A percentile compares a stretch with the other conserved stretches of the same genome.
Evolutionary conservation across 2,797 vertebrate genomes (phyloP).

Genomic region (Setipinna tenuifilis): DNA sequence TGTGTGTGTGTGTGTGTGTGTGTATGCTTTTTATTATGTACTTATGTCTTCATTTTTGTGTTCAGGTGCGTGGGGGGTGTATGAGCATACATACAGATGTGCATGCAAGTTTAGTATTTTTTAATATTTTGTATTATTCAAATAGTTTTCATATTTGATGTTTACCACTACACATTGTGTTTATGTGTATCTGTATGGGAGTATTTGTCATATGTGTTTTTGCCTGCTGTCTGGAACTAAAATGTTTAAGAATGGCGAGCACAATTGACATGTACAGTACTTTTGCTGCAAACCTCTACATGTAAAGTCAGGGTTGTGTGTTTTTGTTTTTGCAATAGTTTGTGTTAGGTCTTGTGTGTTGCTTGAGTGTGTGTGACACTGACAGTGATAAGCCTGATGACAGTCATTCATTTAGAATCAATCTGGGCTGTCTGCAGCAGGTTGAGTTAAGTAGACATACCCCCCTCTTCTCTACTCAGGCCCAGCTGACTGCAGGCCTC

Average conservation of each 20-base stretch:
- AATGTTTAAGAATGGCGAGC: too few species aligned
- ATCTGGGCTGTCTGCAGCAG: background rate
- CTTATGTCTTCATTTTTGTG: background rate
- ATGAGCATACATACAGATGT: background rate
- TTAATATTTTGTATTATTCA: background rate
- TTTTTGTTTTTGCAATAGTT: background rate
- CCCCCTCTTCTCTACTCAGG: background rate
- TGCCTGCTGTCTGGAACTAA: too few species aligned
- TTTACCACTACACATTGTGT: background rate
- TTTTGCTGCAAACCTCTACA: background rate
- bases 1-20: background rate
- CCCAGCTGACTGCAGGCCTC: background rate
- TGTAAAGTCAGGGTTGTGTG: background rate
- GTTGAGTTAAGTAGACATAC: background rate
- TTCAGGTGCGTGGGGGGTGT: background rate
- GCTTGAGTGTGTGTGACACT: background rate
- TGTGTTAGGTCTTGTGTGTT: background rate
- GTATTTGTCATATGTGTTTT: background rate
- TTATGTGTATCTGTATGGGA: background rate
- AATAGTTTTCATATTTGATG: too few species aligned
- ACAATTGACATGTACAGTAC: too few species aligned
- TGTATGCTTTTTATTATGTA: background rate
- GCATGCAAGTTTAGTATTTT: background rate
- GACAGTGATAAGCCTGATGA: background rate
- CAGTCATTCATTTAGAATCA: background rate